Evolutionary conservation across 2,113 vertebrate species (phyloP), one percentile per base, ranked within the genome.

Genomic region (Myrmecobius fasciatus): DNA sequence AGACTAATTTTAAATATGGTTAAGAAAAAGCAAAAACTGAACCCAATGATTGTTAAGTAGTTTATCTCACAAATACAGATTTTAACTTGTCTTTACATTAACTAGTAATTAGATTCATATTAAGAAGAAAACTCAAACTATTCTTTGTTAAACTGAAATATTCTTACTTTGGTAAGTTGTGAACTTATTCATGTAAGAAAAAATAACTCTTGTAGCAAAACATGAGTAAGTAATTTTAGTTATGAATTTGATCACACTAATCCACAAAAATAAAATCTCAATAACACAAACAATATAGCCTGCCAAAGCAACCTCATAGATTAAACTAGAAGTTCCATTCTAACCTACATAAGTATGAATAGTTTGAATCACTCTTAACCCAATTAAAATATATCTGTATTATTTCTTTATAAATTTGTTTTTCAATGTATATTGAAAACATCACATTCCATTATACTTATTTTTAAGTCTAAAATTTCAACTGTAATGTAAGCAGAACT

Each of bases 221-320:
- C 12, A 43, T n/a, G 31, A 67, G 60, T 95, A 95, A 94, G 56
- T 92, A 94, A 95, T n/a, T 52, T 95, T 48, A 94, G 67, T 36
- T 94, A 43, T 90, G 92, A 56, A 90, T 90, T 92, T 89, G 94
- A 95, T 93, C 91, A 96, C 2, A 54, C 14, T 92, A 91, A 96
- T 95, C 91, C 67, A 95, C 11, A 25, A 95, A 93, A 95, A 83
- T 92, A 89, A 96, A 97, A 75, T 94, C 94, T 48, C 54, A 96
- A 93, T 48, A 91, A n/a, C 36, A 92, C 28, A 52, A 93, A 92
- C 51, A 31, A 52, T 25, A 89, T 28, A 53, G 36, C 17, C 56
- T 94, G 89, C 25, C 25, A 93, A 60, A 93, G 43, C 3, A 48
- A 10, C 46, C 51, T 22, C 24, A 93, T 53, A 36, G 60, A 36